Base-by-base conservation (phyloP, 2,113 vertebrate genomes). In the Pedionomus torquatus region DNA sequence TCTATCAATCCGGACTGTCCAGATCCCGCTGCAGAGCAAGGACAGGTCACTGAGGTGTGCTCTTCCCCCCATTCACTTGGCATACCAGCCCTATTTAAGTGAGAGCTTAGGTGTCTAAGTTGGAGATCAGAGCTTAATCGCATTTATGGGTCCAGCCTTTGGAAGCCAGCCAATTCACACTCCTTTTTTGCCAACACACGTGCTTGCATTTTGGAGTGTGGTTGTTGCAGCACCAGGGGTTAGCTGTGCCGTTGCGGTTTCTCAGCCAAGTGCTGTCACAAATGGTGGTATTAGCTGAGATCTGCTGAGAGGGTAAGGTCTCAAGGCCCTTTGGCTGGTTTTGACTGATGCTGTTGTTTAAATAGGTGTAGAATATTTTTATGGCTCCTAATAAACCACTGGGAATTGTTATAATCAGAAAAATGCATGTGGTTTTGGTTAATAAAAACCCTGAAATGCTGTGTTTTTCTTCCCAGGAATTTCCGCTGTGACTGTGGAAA, bases 401-500 rank as follows among this genome's bases (percentile, higher is more conserved):
- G 68, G 30, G 80, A 37, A 3, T 51, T 86, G 25, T 61, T 81
- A 14, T 2, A 21, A 90, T 25, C 37, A 30, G 87, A 48, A 63
- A 93, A 28, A 13, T 3, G 7, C 30, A 77, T 10, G 44, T 63
- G 15, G 26, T 96, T 79, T 48, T 7, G 3, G n/a, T 46, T 87
- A 55, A 35, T 51, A 49, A 37, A 94, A 65, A 9, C 11, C 96
- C 95, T 98, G 97, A 66, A 71, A 24, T 16, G 11, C 10, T 41
- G 0, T 55, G 31, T 61, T 91, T 75, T 60, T 82, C 75, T 71
- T 97, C 93, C 21, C 80, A 99, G 99, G 97, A 99, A 99, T 96
- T 99, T 99, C 92, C 98, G 99, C 76, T 99, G 99, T 85, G 99
- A 99, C 94, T 99, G 99, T 98, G 99, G 99, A 82, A 99, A 99